phyloP scores from a whole-genome alignment of 2,888 invertebrate genomes.

The Eilema caniola region DNA sequence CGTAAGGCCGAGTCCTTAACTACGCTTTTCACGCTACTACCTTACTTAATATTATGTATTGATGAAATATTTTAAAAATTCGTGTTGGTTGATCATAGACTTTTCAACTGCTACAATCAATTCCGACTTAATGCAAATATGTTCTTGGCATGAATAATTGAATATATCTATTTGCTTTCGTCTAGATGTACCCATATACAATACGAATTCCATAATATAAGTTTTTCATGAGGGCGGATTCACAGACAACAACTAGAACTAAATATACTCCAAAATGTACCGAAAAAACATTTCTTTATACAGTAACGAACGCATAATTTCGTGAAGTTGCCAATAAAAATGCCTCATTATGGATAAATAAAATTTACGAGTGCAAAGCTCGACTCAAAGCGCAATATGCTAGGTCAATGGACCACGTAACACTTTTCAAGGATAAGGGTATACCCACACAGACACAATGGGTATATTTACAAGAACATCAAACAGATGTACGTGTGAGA shows the following conservation, averaged over 20 bases:
- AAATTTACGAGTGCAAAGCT: constrained; percentile 59
- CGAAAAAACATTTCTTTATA: constrained; percentile 23
- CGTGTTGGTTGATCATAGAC: too few relatives aligned
- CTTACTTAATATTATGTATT: too few relatives aligned
- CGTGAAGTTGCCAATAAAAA: constrained; percentile 32
- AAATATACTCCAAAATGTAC: constrained; percentile 13
- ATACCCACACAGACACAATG: constrained; percentile 28
- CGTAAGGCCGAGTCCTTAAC: too few relatives aligned
- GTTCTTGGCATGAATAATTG: too few relatives aligned
- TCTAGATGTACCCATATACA: too few relatives aligned
- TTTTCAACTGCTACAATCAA: too few relatives aligned
- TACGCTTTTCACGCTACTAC: too few relatives aligned
- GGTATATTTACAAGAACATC: neutral
- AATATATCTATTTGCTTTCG: too few relatives aligned
- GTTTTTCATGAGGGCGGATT: neutral
- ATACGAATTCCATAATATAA: too few relatives aligned
- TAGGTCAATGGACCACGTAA: constrained; percentile 61
- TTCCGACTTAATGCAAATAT: too few relatives aligned
- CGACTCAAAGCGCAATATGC: constrained; percentile 51
- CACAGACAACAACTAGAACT: neutral
- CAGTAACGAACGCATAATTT: constrained; percentile 26
- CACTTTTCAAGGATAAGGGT: constrained; percentile 59
- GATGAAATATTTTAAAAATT: too few relatives aligned
- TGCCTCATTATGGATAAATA: constrained; percentile 50
- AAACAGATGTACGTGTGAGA: constrained; percentile 15